Percentiles rank a stretch among this genome's conserved stretches.
phyloP scores from a whole-genome alignment of 2,888 invertebrate genomes.

The Chaetogeoica ovagalla region DNA sequence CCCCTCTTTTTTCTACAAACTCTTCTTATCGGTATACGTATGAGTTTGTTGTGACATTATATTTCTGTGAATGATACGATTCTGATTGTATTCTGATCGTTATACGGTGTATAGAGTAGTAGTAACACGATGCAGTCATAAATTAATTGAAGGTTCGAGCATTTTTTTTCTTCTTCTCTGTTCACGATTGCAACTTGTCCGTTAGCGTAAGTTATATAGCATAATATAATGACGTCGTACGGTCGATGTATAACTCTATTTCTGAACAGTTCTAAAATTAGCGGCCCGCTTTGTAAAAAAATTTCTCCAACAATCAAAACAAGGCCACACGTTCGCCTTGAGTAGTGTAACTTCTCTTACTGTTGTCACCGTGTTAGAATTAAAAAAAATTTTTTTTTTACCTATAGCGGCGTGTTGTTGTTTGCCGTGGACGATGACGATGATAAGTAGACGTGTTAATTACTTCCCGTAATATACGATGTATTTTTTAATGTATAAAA shows the following conservation, averaged over 20 bases:
- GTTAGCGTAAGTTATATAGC: neutral
- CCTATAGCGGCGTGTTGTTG: neutral
- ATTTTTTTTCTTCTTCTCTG: neutral
- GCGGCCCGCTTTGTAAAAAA: constrained; percentile 46
- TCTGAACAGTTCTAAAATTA: constrained; percentile 51
- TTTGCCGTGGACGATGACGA: constrained; percentile 3
- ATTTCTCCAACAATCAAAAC: constrained; percentile 51
- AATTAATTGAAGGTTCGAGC: neutral
- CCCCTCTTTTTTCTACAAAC: too few species aligned
- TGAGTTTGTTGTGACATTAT: too few species aligned
- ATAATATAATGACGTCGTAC: constrained; percentile 32
- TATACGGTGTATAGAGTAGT: neutral
- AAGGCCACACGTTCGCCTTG: constrained; percentile 46
- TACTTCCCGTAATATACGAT: neutral
- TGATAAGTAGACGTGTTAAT: neutral
- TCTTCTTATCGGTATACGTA: too few species aligned
- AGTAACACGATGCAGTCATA: neutral
- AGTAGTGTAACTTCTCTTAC: constrained; percentile 33
- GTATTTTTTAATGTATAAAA: too few species aligned
- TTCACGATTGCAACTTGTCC: constrained; percentile 10
- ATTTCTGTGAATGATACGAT: neutral
- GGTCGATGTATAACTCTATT: constrained; percentile 46
- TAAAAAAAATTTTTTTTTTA: constrained; percentile 11
- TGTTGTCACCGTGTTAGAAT: constrained; percentile 3
- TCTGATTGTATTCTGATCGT: neutral